Conservation (phyloP, 1,140 invertebrate species). For the Parasteatoda tepidariorum region DNA sequence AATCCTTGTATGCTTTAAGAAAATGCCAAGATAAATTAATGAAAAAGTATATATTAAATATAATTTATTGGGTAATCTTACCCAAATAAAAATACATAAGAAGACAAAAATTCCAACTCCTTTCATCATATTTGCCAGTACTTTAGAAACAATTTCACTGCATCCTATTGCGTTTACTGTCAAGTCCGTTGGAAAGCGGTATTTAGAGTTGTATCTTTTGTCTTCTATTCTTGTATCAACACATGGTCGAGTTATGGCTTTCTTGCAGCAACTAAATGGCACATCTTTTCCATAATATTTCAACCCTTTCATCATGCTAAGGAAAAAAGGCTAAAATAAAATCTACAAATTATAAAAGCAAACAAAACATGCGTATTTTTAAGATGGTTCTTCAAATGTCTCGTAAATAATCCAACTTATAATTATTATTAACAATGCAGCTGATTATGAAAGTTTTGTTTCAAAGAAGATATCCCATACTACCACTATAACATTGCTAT, state of each 20-base stretch:
- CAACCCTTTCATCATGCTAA: neutral
- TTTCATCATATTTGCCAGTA: neutral
- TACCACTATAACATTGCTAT: too few relatives aligned
- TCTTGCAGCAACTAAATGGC: slow-evolving; percentile 41
- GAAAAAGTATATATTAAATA: neutral
- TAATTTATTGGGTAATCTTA: slow-evolving; percentile 7
- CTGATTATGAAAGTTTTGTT: too few relatives aligned
- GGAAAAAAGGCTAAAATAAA: neutral
- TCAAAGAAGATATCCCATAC: too few relatives aligned
- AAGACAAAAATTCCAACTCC: slow-evolving; percentile 16
- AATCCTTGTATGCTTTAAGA: neutral
- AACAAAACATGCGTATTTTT: too few relatives aligned
- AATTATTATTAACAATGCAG: too few relatives aligned
- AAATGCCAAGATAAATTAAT: neutral
- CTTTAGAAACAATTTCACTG: neutral
- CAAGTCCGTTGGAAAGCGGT: slow-evolving; percentile 27
- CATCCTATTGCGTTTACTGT: slow-evolving; percentile 24
- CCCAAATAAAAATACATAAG: slow-evolving; percentile 12
- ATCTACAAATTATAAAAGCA: neutral
- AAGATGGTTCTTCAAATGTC: too few relatives aligned
- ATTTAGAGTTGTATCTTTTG: slow-evolving; percentile 14
- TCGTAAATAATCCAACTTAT: too few relatives aligned
- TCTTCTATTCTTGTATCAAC: slow-evolving; percentile 33
- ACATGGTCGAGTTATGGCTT: neutral
- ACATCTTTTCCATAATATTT: slow-evolving; percentile 42